Evolutionary conservation across 2,888 invertebrate genomes (phyloP).

Genomic region (Scaptomyza polygonia): DNA sequence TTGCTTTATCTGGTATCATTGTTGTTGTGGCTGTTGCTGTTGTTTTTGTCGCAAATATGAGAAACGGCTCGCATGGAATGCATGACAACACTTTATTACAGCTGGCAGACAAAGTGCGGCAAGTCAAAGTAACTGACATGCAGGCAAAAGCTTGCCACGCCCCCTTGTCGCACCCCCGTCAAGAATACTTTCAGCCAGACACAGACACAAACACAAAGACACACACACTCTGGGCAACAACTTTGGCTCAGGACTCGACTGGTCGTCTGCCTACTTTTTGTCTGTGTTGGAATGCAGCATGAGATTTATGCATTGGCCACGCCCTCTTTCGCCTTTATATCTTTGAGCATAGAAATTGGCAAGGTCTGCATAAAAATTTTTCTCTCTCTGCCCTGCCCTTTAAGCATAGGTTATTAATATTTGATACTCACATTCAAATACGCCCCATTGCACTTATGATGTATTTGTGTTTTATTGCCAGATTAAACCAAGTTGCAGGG

Average conservation of each 20-base stretch:
- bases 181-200: background rate
- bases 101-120: slow-evolving; percentile 53
- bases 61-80: slow-evolving; percentile 60
- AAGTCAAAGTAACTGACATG: slow-evolving; percentile 46
- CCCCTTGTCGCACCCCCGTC: background rate
- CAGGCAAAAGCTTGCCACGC: slow-evolving; percentile 1
- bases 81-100: slow-evolving; percentile 73
- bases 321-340: slow-evolving; percentile 20
- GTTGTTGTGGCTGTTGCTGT: slow-evolving; percentile 23
- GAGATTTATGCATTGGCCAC: slow-evolving; percentile 47
- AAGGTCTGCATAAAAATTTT: slow-evolving; percentile 29
- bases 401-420: slow-evolving; percentile 36
- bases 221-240: slow-evolving; percentile 2
- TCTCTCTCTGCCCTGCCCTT: background rate
- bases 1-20: slow-evolving; percentile 2
- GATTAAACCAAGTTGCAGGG: background rate
- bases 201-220: background rate
- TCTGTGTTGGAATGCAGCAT: slow-evolving; percentile 18
- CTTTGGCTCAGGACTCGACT: slow-evolving; percentile 10
- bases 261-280: slow-evolving; percentile 28
- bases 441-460: slow-evolving; percentile 18
- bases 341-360: slow-evolving; percentile 25
- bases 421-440: slow-evolving; percentile 25
- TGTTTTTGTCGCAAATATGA: slow-evolving; percentile 49
- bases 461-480: slow-evolving; percentile 12